phyloP scores from a whole-genome alignment of 1,140 invertebrate species.

The Temnothorax nylanderi region DNA sequence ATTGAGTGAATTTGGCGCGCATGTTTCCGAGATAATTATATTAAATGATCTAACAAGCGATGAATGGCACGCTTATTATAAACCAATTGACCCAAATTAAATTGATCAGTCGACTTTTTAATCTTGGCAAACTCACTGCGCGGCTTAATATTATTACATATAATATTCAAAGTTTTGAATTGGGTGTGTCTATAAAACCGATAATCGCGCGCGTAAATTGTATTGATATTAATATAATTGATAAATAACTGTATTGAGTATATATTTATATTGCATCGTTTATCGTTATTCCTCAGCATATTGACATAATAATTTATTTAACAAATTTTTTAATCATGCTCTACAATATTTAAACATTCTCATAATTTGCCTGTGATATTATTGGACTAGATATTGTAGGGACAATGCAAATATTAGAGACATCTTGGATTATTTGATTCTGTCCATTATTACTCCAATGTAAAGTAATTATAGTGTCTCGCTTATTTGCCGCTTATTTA shows the following conservation, averaged over 20 bases:
- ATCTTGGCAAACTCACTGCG: slow-evolving; percentile 13
- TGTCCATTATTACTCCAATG: neutral
- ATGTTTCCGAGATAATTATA: slow-evolving; percentile 29
- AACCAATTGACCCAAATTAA: slow-evolving; percentile 30
- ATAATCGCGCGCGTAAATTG: neutral
- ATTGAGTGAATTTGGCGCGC: slow-evolving; percentile 1
- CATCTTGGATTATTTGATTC: neutral
- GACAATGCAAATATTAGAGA: neutral
- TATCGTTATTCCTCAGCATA: neutral
- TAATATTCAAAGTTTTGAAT: slow-evolving; percentile 6
- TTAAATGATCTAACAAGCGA: slow-evolving; percentile 33
- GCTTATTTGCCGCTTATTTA: neutral
- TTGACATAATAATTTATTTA: slow-evolving; percentile 5
- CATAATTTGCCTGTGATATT: neutral
- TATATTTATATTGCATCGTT: neutral
- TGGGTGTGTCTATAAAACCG: neutral
- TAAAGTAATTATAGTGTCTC: neutral
- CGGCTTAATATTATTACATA: neutral
- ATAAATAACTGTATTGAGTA: neutral
- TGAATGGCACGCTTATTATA: slow-evolving; percentile 53
- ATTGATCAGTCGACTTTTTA: slow-evolving; percentile 47
- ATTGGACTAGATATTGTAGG: neutral
- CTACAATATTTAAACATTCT: neutral
- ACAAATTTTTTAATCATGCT: neutral
- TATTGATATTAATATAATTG: neutral